Base-by-base conservation (phyloP, 2,888 invertebrate genomes). In the Hoplodrina ambigua region DNA sequence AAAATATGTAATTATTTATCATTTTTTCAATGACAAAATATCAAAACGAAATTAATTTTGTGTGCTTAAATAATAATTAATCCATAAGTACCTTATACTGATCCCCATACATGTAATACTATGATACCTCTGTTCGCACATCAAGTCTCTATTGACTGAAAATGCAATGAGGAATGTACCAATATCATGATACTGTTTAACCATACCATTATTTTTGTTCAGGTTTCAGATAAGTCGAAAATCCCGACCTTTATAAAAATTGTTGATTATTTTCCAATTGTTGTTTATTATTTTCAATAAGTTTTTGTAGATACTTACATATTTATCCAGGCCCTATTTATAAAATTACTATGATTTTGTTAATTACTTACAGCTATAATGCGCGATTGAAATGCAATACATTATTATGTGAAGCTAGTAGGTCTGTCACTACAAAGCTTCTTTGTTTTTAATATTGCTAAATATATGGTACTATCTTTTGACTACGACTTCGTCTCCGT, bases 371-470 rank as follows among this genome's bases (percentile, higher is more conserved):
- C 20, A 59, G n/a, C 33, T 37, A 25, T 33, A 44, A 33, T 58
- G 20, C 20, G n/a, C 3, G 6, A 71, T 58, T 52, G 6, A 71
- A 52, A 30, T 15, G 33, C 41, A 44, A 17, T 55, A 25, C 15
- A 44, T 13, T 17, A 55, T 20, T 69, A 33, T n/a, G 20, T 44
- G 20, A 33, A 52, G 56, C 30, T 44, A 37, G 44, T 44, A 44
- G 2, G 17, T 20, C 7, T n/a, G 4, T 15, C 15, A 33, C 33
- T 37, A 15, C 33, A 33, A 52, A 33, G 10, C 13, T 49, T 69
- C 15, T 19, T 50, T 2, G 2, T 1, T n/a, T 30, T 50, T 41
- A 15, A 25, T 25, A 25, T 19, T 19, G 20, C 10, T n/a, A 65
- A 19, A 65, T 19, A 65, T 0, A 0, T 25, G 11, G n/a, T 37